Conservation (phyloP, 2,797 vertebrate species). For the Argentina silus region DNA sequence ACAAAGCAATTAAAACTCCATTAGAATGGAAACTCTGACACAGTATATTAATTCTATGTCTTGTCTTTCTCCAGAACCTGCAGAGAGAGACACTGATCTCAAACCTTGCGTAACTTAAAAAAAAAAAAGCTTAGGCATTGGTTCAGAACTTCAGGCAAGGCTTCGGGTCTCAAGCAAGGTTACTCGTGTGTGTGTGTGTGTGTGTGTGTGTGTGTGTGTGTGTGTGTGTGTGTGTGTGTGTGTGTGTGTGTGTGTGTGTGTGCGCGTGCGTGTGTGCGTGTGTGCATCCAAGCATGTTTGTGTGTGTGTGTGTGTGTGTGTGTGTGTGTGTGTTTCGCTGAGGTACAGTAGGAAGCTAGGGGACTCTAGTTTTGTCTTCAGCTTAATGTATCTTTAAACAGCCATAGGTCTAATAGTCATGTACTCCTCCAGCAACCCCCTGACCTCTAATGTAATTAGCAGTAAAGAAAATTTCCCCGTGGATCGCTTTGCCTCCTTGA, state of each 20-base stretch:
- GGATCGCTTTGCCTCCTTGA: conserved; percentile 19
- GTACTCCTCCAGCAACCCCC: background rate
- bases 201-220: no score
- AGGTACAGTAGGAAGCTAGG: background rate
- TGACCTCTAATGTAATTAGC: conserved; percentile 35
- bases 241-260: no score
- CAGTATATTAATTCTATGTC: background rate
- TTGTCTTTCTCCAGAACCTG: background rate
- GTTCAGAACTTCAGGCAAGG: no score
- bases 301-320: no score
- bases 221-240: no score
- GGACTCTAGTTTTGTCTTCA: background rate
- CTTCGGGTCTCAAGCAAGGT: no score
- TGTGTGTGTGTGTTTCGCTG: no score
- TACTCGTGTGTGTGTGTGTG: no score
- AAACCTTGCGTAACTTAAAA: background rate
- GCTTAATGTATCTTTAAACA: conserved; percentile 12
- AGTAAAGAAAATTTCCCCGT: conserved; percentile 19
- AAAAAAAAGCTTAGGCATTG: background rate
- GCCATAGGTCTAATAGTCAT: background rate
- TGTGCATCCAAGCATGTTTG: no score
- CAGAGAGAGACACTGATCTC: background rate
- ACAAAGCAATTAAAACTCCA: conserved; percentile 7
- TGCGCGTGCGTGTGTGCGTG: no score
- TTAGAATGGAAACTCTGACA: background rate